phyloP scores from a whole-genome alignment of 2,797 vertebrate genomes.

The Pantherophis vulpinus region DNA sequence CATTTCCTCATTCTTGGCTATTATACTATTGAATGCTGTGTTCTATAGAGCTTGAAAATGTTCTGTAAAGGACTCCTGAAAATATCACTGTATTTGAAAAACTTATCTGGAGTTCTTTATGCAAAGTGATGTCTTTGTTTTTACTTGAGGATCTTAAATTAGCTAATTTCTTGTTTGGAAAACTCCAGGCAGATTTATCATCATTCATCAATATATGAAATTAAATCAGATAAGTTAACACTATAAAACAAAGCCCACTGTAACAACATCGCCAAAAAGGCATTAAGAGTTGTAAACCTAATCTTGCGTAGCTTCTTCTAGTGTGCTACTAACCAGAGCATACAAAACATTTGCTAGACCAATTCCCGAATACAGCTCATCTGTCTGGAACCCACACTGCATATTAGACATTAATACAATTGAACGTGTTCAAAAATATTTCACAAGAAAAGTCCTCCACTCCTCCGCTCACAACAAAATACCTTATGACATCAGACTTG shows the following conservation, averaged over 20 bases:
- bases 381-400: no score
- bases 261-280: no score
- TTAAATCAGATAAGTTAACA: constrained; percentile 40
- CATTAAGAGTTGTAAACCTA: no score
- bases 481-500: no score
- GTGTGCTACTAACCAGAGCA: no score
- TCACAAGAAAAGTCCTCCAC: no score
- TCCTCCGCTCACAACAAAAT: no score
- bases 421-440: no score
- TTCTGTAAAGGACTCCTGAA: neutral
- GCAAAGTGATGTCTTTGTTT: neutral
- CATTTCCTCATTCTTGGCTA: neutral
- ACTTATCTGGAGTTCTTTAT: neutral
- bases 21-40: neutral
- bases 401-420: no score
- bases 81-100: neutral
- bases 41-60: neutral
- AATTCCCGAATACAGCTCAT: no score
- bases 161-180: constrained; percentile 2
- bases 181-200: constrained; percentile 41
- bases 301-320: no score
- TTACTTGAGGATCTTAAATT: neutral
- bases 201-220: constrained; percentile 50
- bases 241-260: neutral
- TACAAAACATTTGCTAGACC: no score